These are phyloP conservation scores for Rhadina sibilatrix DNA, from an alignment of 2,113 vertebrate genomes.

Conservation along the genomic window DNA sequence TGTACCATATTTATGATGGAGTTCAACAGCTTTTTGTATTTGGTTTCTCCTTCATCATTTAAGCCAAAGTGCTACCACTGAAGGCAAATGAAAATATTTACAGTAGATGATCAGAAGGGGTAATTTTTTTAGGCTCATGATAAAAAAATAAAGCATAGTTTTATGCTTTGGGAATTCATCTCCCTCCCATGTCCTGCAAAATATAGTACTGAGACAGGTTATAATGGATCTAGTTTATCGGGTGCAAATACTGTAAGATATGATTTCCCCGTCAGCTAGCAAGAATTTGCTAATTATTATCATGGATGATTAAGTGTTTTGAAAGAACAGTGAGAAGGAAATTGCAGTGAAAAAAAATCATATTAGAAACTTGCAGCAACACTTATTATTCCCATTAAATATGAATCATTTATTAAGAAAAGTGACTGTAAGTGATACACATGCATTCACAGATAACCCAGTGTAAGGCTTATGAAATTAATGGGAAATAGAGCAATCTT, in stretches of 20 bases:
- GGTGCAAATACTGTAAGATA: constrained; percentile 44
- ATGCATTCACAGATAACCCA: constrained; percentile 15
- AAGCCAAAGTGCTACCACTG: background rate
- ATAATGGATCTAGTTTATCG: constrained; percentile 53
- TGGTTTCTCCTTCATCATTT: background rate
- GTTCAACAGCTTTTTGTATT: background rate
- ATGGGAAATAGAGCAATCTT: constrained; percentile 43
- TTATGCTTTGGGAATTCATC: constrained; percentile 32
- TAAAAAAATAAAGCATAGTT: background rate
- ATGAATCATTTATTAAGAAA: constrained; percentile 59
- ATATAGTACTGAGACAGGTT: background rate
- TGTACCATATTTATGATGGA: background rate
- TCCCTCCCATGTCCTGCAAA: constrained; percentile 20
- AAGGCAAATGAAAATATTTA: constrained; percentile 26
- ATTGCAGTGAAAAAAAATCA: constrained; percentile 48
- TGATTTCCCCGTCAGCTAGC: constrained; percentile 44
- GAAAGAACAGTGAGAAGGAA: constrained; percentile 61
- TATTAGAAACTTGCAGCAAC: constrained; percentile 50
- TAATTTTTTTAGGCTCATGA: background rate
- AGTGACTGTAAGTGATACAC: constrained; percentile 23
- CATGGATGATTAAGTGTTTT: constrained; percentile 65
- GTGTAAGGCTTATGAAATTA: background rate
- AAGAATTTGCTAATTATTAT: constrained; percentile 71
- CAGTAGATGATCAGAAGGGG: background rate
- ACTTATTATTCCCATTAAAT: constrained; percentile 56